A percentile compares a stretch with the other conserved stretches of the same genome.
Conservation (phyloP, 2,113 vertebrate genomes). For the Syngnathus typhle region DNA sequence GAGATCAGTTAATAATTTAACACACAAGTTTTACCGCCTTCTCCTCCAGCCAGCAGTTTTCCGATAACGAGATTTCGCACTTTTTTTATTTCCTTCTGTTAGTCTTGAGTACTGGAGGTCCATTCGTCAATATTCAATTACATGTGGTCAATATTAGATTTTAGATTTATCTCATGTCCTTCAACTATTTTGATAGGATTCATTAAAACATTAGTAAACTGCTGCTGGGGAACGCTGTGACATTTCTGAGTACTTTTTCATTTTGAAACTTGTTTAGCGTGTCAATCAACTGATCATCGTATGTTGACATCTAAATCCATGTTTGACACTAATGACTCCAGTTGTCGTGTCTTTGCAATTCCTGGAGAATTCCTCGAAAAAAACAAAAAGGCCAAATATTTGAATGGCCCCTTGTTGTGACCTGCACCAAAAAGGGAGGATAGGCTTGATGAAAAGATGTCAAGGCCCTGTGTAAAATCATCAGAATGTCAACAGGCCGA, state of each 20-base stretch:
- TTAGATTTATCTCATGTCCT: background rate
- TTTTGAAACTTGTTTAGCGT: background rate
- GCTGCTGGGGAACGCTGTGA: background rate
- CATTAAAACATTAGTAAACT: background rate
- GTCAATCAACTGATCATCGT: background rate
- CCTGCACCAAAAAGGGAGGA: constrained; percentile 18
- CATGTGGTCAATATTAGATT: no score
- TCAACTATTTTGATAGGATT: background rate
- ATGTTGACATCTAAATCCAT: background rate
- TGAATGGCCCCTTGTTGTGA: constrained; percentile 1
- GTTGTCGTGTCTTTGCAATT: background rate
- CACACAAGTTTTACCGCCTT: constrained; percentile 24
- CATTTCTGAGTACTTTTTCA: background rate
- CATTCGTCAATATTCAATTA: background rate
- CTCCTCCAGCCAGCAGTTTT: constrained; percentile 8
- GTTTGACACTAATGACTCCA: background rate
- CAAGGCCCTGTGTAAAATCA: constrained; percentile 43
- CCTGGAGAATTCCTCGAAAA: background rate
- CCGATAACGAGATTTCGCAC: background rate
- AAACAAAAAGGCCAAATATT: constrained; percentile 10
- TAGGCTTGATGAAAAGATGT: constrained; percentile 56
- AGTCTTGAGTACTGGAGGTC: constrained; percentile 7
- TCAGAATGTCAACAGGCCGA: constrained; percentile 52
- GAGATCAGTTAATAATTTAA: constrained; percentile 34
- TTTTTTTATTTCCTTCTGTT: background rate